A percentile compares a stretch with the other conserved stretches of the same genome.
These are phyloP conservation scores for Drosophila colorata DNA, from an alignment of 2,888 invertebrate species.

Conservation along the genomic window DNA sequence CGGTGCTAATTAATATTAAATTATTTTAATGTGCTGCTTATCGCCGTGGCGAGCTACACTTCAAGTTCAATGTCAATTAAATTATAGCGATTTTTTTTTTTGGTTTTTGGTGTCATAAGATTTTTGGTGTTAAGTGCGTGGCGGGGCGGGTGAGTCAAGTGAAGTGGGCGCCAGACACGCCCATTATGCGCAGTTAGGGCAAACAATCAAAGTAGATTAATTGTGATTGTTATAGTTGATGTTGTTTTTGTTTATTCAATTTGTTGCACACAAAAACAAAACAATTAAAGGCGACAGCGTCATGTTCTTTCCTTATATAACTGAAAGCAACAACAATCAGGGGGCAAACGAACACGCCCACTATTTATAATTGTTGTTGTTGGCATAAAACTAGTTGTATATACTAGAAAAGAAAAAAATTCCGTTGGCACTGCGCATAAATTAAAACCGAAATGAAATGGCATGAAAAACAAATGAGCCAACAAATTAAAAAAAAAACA, in stretches of 20 bases:
- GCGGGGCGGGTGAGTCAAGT: neutral
- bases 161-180: conserved; percentile 15
- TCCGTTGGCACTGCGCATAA: conserved; percentile 61
- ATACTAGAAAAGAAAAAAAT: conserved; percentile 33
- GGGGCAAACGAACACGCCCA: conserved; percentile 62
- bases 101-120: conserved; percentile 9
- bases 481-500: conserved; percentile 40
- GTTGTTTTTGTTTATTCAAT: conserved; percentile 18
- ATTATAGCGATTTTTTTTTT: conserved; percentile 15
- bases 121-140: neutral
- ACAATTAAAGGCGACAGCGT: conserved; percentile 58
- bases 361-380: conserved; percentile 43
- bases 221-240: conserved; percentile 31
- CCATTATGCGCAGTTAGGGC: neutral
- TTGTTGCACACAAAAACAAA: conserved; percentile 56
- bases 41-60: conserved; percentile 18
- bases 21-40: conserved; percentile 31
- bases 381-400: conserved; percentile 38
- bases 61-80: conserved; percentile 55
- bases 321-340: conserved; percentile 5
- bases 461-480: conserved; percentile 56
- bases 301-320: conserved; percentile 49
- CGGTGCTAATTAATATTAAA: conserved; percentile 56
- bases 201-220: conserved; percentile 54
- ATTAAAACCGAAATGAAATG: conserved; percentile 57